Base-by-base conservation (phyloP, 2,113 vertebrate genomes). In the Brachypteracias leptosomus region DNA sequence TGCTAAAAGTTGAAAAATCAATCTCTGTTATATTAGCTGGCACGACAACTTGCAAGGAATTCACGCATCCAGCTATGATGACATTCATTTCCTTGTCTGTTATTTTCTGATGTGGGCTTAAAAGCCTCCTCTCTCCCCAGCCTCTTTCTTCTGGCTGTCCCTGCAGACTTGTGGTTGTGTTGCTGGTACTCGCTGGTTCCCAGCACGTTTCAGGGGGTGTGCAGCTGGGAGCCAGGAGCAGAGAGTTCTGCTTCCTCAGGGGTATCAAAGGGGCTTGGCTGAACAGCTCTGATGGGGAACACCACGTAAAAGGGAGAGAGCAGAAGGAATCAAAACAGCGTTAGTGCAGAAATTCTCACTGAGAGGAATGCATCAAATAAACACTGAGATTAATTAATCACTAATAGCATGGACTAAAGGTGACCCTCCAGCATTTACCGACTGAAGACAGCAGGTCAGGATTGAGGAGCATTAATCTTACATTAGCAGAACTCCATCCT, bases 301-400 rank as follows among this genome's bases (percentile, higher is more conserved):
- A 11, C 8, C 0, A 0, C 4, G 47, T 31, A 16, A 11, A 51
- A 68, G 14, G 9, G 68, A 38, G 36, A 59, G 19, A 57, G 77
- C 28, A 9, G 19, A 65, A 77, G 58, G 70, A 13, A 31, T 42
- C 71, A 15, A 54, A 83, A 31, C 24, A 47, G 46, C 2, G 0
- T 73, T 4, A 51, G 63, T 11, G 55, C 44, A 74, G 90, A 52
- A 93, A 88, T 86, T 67, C 75, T 88, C 72, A 11, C 88, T 16
- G 49, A 44, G 82, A 67, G 76, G 72, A 83, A 66, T 4, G 79
- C 79, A 88, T 93, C 92, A 96, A 93, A 92, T 86, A 96, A 95
- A 92, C 85, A 42, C 95, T 4, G 65, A 72, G 92, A 88, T 96
- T 89, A 96, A 96, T 95, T 95, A 96, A 94, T 97, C 93, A 67